Percentiles rank a stretch among this genome's conserved stretches.
Conservation (phyloP, 2,797 vertebrate species). For the Acrossocheilus wenchowensis region DNA sequence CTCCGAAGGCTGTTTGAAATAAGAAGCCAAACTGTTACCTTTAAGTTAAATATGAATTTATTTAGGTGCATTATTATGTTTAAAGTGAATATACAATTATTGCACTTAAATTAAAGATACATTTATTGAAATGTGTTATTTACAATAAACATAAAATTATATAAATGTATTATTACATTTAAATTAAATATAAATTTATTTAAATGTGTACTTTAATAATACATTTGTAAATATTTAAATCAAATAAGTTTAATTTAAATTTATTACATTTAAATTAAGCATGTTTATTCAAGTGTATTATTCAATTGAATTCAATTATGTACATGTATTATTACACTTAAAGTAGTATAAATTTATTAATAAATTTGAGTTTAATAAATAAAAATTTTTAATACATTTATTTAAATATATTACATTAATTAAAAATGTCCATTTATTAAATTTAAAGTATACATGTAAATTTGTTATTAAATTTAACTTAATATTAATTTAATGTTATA, state of each 20-base stretch:
- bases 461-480: no score
- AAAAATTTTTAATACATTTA: no score
- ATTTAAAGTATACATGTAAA: neutral
- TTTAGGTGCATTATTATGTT: neutral
- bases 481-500: no score
- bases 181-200: neutral
- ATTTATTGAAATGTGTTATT: neutral
- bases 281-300: neutral
- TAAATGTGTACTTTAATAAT: neutral
- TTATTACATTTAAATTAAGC: neutral
- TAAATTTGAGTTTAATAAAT: neutral
- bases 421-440: neutral
- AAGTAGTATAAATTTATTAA: neutral
- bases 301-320: neutral
- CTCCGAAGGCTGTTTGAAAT: neutral
- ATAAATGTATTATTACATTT: neutral
- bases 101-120: neutral
- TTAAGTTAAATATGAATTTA: neutral
- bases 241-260: neutral
- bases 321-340: neutral
- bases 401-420: neutral
- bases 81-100: neutral
- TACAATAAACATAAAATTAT: neutral
- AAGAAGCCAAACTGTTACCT: neutral
- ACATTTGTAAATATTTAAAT: neutral